A percentile compares a stretch with the other conserved stretches of the same genome.
Conservation (phyloP, 1,140 invertebrate species). For the Drosophila lacteicornis region DNA sequence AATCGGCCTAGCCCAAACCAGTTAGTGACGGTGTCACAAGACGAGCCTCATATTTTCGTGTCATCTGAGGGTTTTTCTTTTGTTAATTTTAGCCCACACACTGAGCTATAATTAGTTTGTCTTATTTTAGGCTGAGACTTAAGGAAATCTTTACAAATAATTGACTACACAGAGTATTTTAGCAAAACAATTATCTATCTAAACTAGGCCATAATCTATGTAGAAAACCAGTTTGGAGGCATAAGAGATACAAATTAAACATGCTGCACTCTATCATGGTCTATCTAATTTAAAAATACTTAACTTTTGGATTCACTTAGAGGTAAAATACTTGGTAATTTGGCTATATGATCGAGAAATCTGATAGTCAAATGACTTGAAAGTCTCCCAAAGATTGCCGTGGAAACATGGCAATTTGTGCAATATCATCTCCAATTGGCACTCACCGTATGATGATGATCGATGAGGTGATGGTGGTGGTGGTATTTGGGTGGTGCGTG, state of each 20-base stretch:
- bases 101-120: not conserved
- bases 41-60: constrained; percentile 14
- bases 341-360: not conserved
- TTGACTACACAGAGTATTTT: too few relatives aligned
- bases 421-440: constrained; percentile 8
- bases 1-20: constrained; percentile 35
- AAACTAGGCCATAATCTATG: not conserved
- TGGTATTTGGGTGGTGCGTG: constrained; percentile 92
- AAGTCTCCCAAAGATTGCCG: not conserved
- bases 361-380: not conserved
- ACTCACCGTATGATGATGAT: constrained; percentile 87
- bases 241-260: not conserved
- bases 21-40: constrained; percentile 22
- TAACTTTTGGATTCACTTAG: not conserved
- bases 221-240: not conserved
- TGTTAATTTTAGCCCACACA: too few relatives aligned
- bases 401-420: constrained; percentile 21
- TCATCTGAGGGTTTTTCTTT: not conserved
- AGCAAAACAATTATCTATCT: not conserved
- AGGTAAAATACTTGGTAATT: not conserved
- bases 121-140: not conserved
- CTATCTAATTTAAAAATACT: too few relatives aligned
- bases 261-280: too few relatives aligned
- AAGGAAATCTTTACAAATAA: too few relatives aligned
- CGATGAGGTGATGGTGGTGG: constrained; percentile 91